A percentile compares a stretch with the other conserved stretches of the same genome.
phyloP scores from a whole-genome alignment of 2,113 vertebrate genomes.

The Rhynchomys soricoides region DNA sequence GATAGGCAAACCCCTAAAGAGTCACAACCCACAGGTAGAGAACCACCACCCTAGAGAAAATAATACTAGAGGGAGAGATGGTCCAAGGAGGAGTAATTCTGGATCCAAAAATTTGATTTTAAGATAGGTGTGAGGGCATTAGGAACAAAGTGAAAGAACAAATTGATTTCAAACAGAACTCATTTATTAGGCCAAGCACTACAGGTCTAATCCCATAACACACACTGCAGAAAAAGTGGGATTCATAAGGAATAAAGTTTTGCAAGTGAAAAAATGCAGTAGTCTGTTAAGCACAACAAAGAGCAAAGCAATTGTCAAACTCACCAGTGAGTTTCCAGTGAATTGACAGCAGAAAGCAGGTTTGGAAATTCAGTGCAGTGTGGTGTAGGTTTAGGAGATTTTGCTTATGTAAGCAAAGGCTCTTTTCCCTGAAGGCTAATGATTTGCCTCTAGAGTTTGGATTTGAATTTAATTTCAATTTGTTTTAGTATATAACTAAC shows the following conservation, averaged over 20 bases:
- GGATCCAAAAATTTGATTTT: not conserved
- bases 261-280: not conserved
- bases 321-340: not conserved
- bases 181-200: not conserved
- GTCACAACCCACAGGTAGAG: not conserved
- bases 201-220: not conserved
- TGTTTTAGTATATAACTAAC: slow-evolving; percentile 27
- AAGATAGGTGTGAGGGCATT: not conserved
- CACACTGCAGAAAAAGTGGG: not conserved
- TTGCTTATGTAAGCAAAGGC: not conserved
- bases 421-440: not conserved
- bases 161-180: not conserved
- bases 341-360: not conserved
- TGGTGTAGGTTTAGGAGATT: not conserved
- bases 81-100: not conserved
- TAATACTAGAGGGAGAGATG: not conserved
- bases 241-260: not conserved
- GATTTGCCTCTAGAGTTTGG: not conserved
- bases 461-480: slow-evolving; percentile 46
- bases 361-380: not conserved
- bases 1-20: not conserved
- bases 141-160: not conserved
- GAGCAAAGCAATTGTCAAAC: not conserved
- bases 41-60: not conserved
- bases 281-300: not conserved